Base-by-base conservation (phyloP, 2,113 vertebrate species). In the Zosterops hypoxanthus region DNA sequence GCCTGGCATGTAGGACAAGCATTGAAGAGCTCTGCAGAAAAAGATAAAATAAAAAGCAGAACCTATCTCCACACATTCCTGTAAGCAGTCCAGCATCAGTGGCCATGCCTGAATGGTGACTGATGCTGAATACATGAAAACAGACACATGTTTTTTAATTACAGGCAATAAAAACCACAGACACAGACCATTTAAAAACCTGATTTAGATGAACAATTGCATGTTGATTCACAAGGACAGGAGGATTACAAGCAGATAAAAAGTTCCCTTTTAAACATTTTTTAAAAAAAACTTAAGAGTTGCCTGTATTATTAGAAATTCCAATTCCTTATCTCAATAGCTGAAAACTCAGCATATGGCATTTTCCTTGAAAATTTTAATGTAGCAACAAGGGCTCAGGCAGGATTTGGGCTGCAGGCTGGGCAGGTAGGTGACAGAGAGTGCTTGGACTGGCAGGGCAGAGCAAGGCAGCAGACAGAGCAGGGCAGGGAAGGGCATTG, bases 31-130 rank as follows among this genome's bases (percentile, higher is more conserved):
- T 73, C 70, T 56, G 76, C 34, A 90, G 92, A 25, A 78, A 70
- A 79, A 90, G 84, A 95, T 44, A 60, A 88, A 89, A 84, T 66
- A 72, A 83, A 78, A 85, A 80, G 78, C 86, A 88, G 89, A 88
- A 78, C 21, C 61, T 15, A 4, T 85, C 61, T 63, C 65, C 44
- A 69, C 46, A 64, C 65, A 79, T 82, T 92, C 86, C 68, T 82
- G 12, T 49, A 53, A 82, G 69, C 1, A 57, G 49, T 3, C 31
- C 66, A 89, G 87, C 84, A 77, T 8, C 3, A 1, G 36, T 12
- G 75, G n/a, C 49, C 61, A 23, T 24, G 69, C 59, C 92, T 63
- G 39, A 65, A 64, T 22, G 63, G 49, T 28, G 76, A 57, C 7
- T 49, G 86, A 66, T 81, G 69, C 65, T 68, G 69, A 4, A 3